phyloP scores from a whole-genome alignment of 1,140 invertebrate genomes.

The Saccostrea echinata region DNA sequence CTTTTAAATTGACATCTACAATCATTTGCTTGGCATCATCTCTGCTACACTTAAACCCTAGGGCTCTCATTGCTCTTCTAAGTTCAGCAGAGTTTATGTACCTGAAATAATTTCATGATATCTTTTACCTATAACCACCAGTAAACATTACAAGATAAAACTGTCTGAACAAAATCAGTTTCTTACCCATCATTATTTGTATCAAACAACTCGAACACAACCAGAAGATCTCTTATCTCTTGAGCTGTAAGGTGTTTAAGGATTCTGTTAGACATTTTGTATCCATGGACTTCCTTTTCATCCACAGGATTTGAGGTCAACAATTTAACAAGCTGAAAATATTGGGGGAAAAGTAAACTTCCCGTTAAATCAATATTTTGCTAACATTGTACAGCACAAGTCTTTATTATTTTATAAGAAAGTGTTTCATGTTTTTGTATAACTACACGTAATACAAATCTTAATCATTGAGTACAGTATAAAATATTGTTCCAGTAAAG shows the following conservation, averaged over 20 bases:
- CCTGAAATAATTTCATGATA: conserved; percentile 53
- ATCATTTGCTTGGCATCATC: conserved; percentile 73
- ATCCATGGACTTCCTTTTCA: conserved; percentile 76
- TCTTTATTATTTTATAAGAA: too few relatives aligned
- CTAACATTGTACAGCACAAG: too few relatives aligned
- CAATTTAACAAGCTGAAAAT: conserved; percentile 74
- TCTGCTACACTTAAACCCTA: conserved; percentile 76
- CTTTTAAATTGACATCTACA: conserved; percentile 68
- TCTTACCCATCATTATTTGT: conserved; percentile 75
- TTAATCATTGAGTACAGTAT: too few relatives aligned
- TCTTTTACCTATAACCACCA: too few relatives aligned
- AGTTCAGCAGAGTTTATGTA: conserved; percentile 72
- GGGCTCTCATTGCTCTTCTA: conserved; percentile 69
- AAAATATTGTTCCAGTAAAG: too few relatives aligned
- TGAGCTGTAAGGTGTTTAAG: conserved; percentile 75
- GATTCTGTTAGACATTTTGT: conserved; percentile 74
- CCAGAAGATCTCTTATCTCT: conserved; percentile 76
- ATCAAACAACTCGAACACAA: conserved; percentile 78
- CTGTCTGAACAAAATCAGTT: neutral
- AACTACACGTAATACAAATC: too few relatives aligned
- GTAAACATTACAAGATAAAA: too few relatives aligned
- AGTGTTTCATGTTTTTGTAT: too few relatives aligned
- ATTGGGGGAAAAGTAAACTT: neutral
- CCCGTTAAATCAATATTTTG: neutral
- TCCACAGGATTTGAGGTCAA: conserved; percentile 73